A percentile compares a stretch with the other conserved stretches of the same genome.
Evolutionary conservation across 2,113 vertebrate genomes (phyloP).

Genomic region (Oncorhynchus masou): DNA sequence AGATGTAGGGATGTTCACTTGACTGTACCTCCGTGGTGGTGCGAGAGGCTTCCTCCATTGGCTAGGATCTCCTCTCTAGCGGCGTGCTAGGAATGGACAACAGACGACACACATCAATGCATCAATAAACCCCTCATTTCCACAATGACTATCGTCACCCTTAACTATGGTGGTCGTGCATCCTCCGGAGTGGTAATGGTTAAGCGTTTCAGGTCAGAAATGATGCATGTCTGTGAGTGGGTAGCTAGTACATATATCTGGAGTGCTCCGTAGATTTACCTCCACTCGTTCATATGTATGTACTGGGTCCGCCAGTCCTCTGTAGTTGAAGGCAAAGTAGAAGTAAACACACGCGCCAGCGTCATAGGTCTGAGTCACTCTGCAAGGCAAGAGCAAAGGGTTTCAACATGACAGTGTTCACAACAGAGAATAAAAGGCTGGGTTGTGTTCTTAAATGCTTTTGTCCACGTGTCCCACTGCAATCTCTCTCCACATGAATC

Average conservation of each 20-base stretch:
- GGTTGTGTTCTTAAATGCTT: not conserved
- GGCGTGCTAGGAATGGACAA: conserved; percentile 76
- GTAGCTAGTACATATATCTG: not conserved
- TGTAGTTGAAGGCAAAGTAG: conserved; percentile 99
- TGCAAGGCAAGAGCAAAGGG: conserved; percentile 42
- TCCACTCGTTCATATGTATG: conserved; percentile 94
- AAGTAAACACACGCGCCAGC: conserved; percentile 97
- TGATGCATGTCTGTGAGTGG: not conserved
- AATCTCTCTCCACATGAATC: conserved; percentile 22
- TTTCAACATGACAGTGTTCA: not conserved
- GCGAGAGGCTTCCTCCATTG: conserved; percentile 96
- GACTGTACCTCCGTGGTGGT: conserved; percentile 96
- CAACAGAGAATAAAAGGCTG: not conserved
- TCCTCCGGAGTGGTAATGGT: not conserved
- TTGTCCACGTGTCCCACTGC: not conserved
- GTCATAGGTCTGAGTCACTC: conserved; percentile 96
- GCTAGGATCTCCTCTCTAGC: conserved; percentile 98
- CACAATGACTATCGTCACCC: not conserved
- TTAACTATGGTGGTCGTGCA: not conserved
- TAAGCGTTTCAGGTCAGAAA: not conserved
- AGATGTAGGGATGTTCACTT: not conserved
- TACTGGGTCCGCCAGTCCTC: conserved; percentile 92
- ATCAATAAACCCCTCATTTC: not conserved
- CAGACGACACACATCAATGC: not conserved
- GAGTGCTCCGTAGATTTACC: conserved; percentile 68